Evolutionary conservation across 1,140 invertebrate species (phyloP), one percentile per base, ranked within the genome.

Genomic region (Neuroterus valhalla): DNA sequence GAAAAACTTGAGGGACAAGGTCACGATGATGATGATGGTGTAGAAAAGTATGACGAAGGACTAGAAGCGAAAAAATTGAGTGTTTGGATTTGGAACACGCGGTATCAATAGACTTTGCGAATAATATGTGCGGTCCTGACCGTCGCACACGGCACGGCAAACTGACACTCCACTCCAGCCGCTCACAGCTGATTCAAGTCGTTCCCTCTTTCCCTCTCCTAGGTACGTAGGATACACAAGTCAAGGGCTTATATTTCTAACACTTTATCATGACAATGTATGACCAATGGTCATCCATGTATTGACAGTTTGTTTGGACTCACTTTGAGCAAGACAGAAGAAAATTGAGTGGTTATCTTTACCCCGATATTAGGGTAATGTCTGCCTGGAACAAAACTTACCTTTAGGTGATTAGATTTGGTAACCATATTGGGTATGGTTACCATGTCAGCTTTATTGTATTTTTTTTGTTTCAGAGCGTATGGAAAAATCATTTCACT

Each of bases 91-190:
- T 46, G 52, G 44, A 26, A 38, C 31, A 62, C 76, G 66, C 55
- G 55, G 50, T 46, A 62, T 46, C 66, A n/a, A 21, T 12, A 62
- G 14, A 62, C 23, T 68, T 68, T 31, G 68, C 71, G 38, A 71
- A 69, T 78, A 72, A 73, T 72, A 74, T 74, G 75, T 77, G 66
- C 86, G 87, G 87, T 90, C 88, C 88, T 90, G 88, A 90, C 88
- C 89, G 89, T 87, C 85, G 89, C 88, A 89, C 88, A 87, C 88
- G 89, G 89, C 89, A 89, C 88, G 82, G 87, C 86, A 89, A 88
- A 90, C 89, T 90, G 88, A 89, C 89, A 89, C 87, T 87, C 88
- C 87, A 88, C 82, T n/a, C n/a, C n/a, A n/a, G 87, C 88, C 87
- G 86, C 81, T 88, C 84, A 88, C 88, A 88, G 87, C 88, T 89